phyloP scores from a whole-genome alignment of 2,888 invertebrate genomes.

The Synanthedon vespiformis region DNA sequence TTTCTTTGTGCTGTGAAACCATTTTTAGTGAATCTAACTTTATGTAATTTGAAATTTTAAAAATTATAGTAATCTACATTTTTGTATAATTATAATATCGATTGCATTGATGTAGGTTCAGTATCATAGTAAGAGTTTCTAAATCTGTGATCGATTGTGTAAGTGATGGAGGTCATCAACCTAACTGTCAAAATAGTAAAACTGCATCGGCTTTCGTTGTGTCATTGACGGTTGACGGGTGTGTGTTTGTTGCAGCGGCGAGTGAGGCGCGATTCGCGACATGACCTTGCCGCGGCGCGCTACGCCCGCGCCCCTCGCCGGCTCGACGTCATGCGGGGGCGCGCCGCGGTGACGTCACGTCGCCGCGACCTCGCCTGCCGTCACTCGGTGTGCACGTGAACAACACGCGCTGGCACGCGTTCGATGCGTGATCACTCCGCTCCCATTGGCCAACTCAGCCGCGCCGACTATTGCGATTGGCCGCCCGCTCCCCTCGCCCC shows the following conservation, averaged over 20 bases:
- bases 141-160: too few species aligned
- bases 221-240: slow-evolving; percentile 7
- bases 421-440: slow-evolving; percentile 75
- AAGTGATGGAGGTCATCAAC: slow-evolving; percentile 10
- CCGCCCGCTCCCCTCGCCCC: slow-evolving; percentile 69
- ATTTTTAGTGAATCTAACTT: too few species aligned
- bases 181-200: slow-evolving; percentile 10
- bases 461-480: slow-evolving; percentile 80
- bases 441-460: slow-evolving; percentile 74
- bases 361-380: slow-evolving; percentile 63
- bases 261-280: slow-evolving; percentile 11
- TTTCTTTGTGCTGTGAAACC: too few species aligned
- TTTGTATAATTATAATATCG: too few species aligned
- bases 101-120: too few species aligned
- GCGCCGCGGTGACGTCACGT: slow-evolving; percentile 72
- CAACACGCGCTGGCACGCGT: slow-evolving; percentile 82
- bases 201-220: slow-evolving; percentile 15
- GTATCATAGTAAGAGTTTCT: too few species aligned
- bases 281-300: slow-evolving; percentile 35
- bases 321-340: slow-evolving; percentile 58
- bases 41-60: too few species aligned
- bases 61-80: too few species aligned
- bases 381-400: slow-evolving; percentile 89
- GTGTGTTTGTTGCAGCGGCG: slow-evolving; percentile 11
- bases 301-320: slow-evolving; percentile 37